Evolutionary conservation across 2,113 vertebrate species (phyloP).

Genomic region (Passer domesticus): DNA sequence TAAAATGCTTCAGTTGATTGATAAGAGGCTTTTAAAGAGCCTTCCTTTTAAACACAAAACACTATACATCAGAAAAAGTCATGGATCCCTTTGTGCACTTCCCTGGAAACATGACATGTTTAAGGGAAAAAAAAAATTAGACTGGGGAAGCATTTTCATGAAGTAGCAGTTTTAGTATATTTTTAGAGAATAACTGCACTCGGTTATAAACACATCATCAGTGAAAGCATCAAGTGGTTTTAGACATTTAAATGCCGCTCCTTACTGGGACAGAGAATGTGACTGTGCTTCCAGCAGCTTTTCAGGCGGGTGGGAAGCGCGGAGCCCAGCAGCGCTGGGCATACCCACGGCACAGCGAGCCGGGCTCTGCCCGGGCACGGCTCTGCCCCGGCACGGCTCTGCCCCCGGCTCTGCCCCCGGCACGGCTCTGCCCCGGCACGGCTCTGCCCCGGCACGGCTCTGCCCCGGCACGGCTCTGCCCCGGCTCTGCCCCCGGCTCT

Average conservation of each 20-base stretch:
- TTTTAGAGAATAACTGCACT: background rate
- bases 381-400: no score
- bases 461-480: no score
- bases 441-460: no score
- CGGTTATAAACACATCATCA: background rate
- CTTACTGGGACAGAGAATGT: background rate
- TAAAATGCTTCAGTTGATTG: background rate
- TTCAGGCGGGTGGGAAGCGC: fast-evolving
- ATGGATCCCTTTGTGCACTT: background rate
- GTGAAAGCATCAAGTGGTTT: background rate
- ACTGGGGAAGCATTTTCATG: background rate
- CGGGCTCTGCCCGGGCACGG: no score
- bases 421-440: no score
- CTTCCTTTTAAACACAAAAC: background rate
- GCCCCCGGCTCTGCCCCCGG: no score
- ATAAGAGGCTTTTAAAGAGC: background rate
- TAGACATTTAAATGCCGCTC: background rate
- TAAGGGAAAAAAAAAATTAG: background rate
- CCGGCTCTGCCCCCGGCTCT: no score
- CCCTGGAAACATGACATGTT: background rate
- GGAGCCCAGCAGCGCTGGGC: fast-evolving
- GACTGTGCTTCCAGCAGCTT: background rate
- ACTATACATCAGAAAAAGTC: background rate
- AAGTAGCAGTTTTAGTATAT: background rate
- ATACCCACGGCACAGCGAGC: fast-evolving